Base-by-base conservation (phyloP, 1,140 invertebrate genomes). In the Drosophila persimilis region DNA sequence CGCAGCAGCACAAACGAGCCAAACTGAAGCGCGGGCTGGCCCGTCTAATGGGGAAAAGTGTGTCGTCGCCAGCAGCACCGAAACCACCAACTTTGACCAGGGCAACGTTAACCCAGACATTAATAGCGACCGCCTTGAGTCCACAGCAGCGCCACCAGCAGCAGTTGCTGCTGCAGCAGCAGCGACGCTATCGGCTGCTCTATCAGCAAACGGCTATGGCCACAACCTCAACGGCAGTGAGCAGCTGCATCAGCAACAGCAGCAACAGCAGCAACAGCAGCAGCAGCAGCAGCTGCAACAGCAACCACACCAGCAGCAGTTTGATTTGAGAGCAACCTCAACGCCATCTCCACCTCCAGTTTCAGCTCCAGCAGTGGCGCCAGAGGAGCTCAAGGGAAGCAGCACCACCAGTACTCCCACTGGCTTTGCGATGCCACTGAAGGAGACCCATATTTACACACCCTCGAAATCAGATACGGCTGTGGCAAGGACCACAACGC, bases 381-480 rank as follows among this genome's bases (percentile, higher is more conserved):
- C 63, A 39, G 77, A 85, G 58, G 55, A 77, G 24, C 50, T 62
- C 45, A 43, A 13, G 13, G 11, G 51, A 39, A 61, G 62, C 60
- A 70, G 39, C 41, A 70, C 51, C 8, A 55, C 70, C 56, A 86
- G 51, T 24, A 55, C 41, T 13, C 35, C 35, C 3, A 39, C 35
- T 39, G 78, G 79, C 13, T 91, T 75, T 52, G 56, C 83, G 2
- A 60, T 90, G 57, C 90, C 90, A 5, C 70, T 91, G 20, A 91
- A 91, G 61, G 90, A 91, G 77, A 91, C 90, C 31, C 90, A 91
- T 45, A 91, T 91, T 20, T 91, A 90, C 53, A 91, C 90, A 46
- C 90, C 90, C 57, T 89, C 90, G 6, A 91, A 91, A 52, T 72
- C 72, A 26, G 89, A 89, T 39, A 89, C 84, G 22, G 76, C 73